Base-by-base conservation (phyloP, 2,797 vertebrate genomes). In the Pitangus sulphuratus region DNA sequence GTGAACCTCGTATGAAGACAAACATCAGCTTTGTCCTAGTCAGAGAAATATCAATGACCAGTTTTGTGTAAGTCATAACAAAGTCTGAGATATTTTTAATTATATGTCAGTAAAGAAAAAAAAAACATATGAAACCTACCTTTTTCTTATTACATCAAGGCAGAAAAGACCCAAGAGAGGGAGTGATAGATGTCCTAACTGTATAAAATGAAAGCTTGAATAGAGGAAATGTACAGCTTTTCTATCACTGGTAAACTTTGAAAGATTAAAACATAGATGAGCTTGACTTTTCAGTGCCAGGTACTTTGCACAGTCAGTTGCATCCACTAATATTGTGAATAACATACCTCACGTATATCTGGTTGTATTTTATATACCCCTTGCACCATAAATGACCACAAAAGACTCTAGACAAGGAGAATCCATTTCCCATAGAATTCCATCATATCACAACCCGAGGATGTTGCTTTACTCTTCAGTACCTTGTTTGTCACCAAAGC, bases 391-490 rank as follows among this genome's bases (percentile, higher is more conserved):
- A 80, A 78, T 86, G 81, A 80, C 54, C 82, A 75, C 65, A 77
- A 21, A 78, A 90, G 39, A 42, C 51, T 80, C 17, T 42, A 66
- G 57, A 35, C 30, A 57, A 17, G 60, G 37, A 74, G 70, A 95
- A 89, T 89, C 48, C 48, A 77, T 93, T 94, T 92, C 61, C 57
- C 30, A 18, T 64, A 74, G 45, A 89, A 85, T 94, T 87, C 62
- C 44, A 93, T 20, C n/a, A 8, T 70, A 90, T 35, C 72, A 72
- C 81, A 45, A 72, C 45, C 76, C 61, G 81, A 75, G 51, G 56
- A 74, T 69, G 77, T 91, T 78, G 26, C 69, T 91, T 90, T 78
- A 70, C 91, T 89, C 79, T 92, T 82, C 90, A 80, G 58, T 71
- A 76, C 47, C 24, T 9, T 85, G 51, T 93, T 95, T 92, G 76